These are phyloP conservation scores for Chlamydotis undulata DNA, from an alignment of 2,113 vertebrate species.

Conservation along the genomic window DNA sequence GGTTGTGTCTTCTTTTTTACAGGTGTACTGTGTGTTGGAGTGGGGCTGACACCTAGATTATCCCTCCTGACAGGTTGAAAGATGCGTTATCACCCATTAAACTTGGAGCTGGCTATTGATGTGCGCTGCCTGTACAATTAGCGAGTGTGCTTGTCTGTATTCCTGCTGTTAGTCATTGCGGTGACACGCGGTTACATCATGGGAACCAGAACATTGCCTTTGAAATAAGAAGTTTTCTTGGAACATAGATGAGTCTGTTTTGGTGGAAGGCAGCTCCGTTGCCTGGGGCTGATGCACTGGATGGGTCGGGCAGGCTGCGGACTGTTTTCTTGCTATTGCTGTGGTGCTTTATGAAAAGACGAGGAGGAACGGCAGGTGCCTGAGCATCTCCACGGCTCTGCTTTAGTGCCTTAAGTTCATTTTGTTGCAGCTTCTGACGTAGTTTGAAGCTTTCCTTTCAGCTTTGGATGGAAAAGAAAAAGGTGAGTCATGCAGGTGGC, in stretches of 20 bases:
- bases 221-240: not conserved
- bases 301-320: not conserved
- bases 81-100: not conserved
- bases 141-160: not conserved
- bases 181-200: not conserved
- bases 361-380: not conserved
- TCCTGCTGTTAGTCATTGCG: not conserved
- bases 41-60: not conserved
- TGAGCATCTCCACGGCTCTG: accelerated
- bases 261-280: not conserved
- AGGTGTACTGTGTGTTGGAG: not conserved
- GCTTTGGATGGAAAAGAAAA: not conserved
- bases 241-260: not conserved
- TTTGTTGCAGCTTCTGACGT: not conserved
- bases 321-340: not conserved
- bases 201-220: constrained; percentile 4
- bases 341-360: not conserved
- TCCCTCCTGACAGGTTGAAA: not conserved
- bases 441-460: not conserved
- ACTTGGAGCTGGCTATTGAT: not conserved
- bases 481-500: not conserved
- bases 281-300: not conserved
- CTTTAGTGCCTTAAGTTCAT: not conserved
- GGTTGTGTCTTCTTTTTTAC: not conserved
- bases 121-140: not conserved